phyloP scores from a whole-genome alignment of 2,113 vertebrate genomes.

The Cricetomys ansorgei region DNA sequence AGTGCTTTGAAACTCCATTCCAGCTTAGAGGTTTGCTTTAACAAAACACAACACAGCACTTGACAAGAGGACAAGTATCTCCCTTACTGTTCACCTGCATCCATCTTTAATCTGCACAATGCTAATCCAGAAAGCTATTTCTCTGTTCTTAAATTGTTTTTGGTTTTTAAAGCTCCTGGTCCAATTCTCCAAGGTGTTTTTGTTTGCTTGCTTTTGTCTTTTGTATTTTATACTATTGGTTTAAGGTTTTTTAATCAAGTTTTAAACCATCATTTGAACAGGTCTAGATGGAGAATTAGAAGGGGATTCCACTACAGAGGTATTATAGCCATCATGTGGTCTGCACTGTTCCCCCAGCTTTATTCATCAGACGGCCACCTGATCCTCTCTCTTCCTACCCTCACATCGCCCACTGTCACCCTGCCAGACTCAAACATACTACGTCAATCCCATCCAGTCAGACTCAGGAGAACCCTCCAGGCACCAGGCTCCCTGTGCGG shows the following conservation, averaged over 20 bases:
- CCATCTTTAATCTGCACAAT: background rate
- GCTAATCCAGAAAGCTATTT: conserved; percentile 38
- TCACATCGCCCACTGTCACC: background rate
- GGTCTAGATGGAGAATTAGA: background rate
- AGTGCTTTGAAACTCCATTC: conserved; percentile 32
- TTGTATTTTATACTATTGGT: background rate
- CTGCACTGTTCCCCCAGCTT: background rate
- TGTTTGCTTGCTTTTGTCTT: background rate
- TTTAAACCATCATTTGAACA: background rate
- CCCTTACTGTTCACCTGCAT: background rate
- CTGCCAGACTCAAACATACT: background rate
- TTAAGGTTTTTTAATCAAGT: background rate
- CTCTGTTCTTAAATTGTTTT: background rate
- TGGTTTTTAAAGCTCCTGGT: background rate
- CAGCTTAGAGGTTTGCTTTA: conserved; percentile 44
- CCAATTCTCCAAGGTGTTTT: conserved; percentile 37
- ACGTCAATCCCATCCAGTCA: background rate
- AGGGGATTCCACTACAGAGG: background rate
- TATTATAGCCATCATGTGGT: background rate
- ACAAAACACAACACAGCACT: conserved; percentile 2
- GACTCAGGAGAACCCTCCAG: too few relatives aligned
- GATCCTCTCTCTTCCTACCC: background rate
- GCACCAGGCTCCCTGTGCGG: background rate
- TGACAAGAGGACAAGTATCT: conserved; percentile 5
- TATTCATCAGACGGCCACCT: background rate